Evolutionary conservation across 2,113 vertebrate genomes (phyloP).

Genomic region (Sebastes fasciatus): DNA sequence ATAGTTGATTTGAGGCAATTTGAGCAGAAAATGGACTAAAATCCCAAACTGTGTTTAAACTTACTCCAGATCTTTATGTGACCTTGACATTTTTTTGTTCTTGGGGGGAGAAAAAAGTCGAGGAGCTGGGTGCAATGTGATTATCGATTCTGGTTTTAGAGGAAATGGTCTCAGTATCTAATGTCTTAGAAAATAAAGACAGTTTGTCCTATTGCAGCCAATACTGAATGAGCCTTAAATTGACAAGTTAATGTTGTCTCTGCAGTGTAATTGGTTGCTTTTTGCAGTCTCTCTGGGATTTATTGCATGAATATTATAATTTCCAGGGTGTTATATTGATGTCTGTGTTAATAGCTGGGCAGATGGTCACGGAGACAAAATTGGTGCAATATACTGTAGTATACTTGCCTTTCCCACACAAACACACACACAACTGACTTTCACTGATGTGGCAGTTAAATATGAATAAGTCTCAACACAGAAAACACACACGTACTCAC

Average conservation of each 20-base stretch:
- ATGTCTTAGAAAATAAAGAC: neutral
- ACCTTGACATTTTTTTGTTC: neutral
- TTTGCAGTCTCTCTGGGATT: constrained; percentile 1
- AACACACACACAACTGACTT: constrained; percentile 5
- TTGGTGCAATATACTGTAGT: neutral
- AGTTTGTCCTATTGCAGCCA: neutral
- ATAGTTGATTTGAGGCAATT: neutral
- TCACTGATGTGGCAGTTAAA: neutral
- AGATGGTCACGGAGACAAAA: constrained; percentile 26
- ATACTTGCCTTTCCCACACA: neutral
- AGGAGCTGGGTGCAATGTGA: neutral
- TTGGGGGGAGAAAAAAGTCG: neutral
- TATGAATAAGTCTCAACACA: constrained; percentile 12
- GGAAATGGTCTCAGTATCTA: neutral
- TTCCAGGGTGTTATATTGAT: constrained; percentile 19
- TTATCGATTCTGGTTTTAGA: neutral
- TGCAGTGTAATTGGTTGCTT: neutral
- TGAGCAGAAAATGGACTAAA: neutral
- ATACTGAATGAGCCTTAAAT: neutral
- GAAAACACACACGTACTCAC: neutral
- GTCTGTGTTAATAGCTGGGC: constrained; percentile 13
- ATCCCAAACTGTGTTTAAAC: neutral
- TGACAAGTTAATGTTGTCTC: constrained; percentile 4
- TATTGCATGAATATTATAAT: constrained; percentile 16
- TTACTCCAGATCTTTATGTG: neutral